Percentiles rank a stretch among this genome's conserved stretches.
phyloP scores from a whole-genome alignment of 2,888 invertebrate genomes.

The Stenichneumon culpator region DNA sequence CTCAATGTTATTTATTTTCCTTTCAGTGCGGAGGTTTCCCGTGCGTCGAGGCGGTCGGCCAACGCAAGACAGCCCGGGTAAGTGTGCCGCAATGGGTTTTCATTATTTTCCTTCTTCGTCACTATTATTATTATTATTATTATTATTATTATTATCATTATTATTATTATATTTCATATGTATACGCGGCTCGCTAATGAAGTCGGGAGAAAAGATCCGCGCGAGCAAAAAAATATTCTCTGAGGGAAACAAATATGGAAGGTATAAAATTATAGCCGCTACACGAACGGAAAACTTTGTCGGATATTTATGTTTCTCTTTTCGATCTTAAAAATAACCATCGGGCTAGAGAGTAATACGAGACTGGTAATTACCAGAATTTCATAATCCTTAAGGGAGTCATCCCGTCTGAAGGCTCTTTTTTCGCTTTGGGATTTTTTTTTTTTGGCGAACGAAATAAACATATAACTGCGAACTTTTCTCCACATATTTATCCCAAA shows the following conservation, averaged over 20 bases:
- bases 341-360: background rate
- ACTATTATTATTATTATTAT: too few relatives aligned
- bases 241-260: background rate
- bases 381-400: background rate
- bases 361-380: background rate
- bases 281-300: background rate
- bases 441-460: too few relatives aligned
- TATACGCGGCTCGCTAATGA: slow-evolving; percentile 24
- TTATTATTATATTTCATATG: slow-evolving; percentile 16
- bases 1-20: slow-evolving; percentile 33
- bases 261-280: slow-evolving; percentile 5
- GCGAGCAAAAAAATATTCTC: background rate
- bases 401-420: too few relatives aligned
- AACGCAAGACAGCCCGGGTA: slow-evolving; percentile 81
- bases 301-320: background rate
- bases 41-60: slow-evolving; percentile 77
- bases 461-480: too few relatives aligned
- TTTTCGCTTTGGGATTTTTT: too few relatives aligned
- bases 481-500: too few relatives aligned
- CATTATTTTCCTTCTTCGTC: background rate
- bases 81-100: slow-evolving; percentile 70
- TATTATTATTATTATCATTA: slow-evolving; percentile 24
- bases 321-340: background rate
- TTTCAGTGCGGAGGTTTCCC: slow-evolving; percentile 83
- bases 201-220: background rate